A percentile compares a stretch with the other conserved stretches of the same genome.
Evolutionary conservation across 2,797 vertebrate species (phyloP).

Genomic region (Helicolenus hilgendorfi): DNA sequence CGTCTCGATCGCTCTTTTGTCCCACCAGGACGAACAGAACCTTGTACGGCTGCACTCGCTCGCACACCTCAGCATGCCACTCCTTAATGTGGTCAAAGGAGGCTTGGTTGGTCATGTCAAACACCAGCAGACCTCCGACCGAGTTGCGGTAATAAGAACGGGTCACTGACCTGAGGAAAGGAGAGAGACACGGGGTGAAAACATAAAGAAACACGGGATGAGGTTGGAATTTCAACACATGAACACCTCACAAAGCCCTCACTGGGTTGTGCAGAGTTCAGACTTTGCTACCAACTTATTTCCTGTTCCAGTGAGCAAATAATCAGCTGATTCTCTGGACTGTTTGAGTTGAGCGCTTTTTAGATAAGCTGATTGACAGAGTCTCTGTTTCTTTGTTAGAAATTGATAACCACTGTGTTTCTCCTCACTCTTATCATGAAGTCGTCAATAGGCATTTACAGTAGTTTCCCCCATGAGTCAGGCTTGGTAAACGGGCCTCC

Average conservation of each 20-base stretch:
- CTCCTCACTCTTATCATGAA: constrained; percentile 13
- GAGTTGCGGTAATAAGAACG: constrained; percentile 93
- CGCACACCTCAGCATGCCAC: constrained; percentile 91
- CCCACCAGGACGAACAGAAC: constrained; percentile 92
- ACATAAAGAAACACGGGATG: background rate
- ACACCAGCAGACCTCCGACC: constrained; percentile 92
- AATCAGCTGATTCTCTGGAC: constrained; percentile 26
- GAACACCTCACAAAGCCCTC: background rate
- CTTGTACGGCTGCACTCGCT: constrained; percentile 86
- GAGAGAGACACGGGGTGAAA: background rate
- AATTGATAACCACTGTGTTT: constrained; percentile 22
- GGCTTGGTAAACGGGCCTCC: background rate
- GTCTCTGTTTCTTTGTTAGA: constrained; percentile 27
- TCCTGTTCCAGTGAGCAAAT: constrained; percentile 44
- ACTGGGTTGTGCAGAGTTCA: constrained; percentile 27
- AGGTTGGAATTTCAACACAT: constrained; percentile 10
- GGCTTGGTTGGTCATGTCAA: constrained; percentile 90
- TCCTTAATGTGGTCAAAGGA: constrained; percentile 91
- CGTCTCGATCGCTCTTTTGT: constrained; percentile 90
- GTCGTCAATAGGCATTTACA: background rate
- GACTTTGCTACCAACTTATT: background rate
- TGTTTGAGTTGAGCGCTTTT: constrained; percentile 22
- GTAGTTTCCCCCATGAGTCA: constrained; percentile 17
- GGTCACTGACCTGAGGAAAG: constrained; percentile 91
- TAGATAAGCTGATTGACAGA: constrained; percentile 58